A percentile compares a stretch with the other conserved stretches of the same genome.
phyloP scores from a whole-genome alignment of 2,113 vertebrate genomes.

The Leucopsar rothschildi region DNA sequence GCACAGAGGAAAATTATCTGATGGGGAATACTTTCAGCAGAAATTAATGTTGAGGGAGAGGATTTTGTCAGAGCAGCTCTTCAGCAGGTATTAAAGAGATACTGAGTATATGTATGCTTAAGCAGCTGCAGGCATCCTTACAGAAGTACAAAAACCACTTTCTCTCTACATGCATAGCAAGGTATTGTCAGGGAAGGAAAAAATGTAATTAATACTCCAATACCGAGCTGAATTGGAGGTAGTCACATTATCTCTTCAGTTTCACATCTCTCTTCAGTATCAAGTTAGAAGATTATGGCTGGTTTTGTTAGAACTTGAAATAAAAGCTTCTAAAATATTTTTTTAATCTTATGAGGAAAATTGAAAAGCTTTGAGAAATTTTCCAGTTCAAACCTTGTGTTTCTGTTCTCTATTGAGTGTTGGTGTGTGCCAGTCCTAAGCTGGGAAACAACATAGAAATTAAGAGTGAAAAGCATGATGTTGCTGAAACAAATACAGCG shows the following conservation, averaged over 20 bases:
- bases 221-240: neutral
- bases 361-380: neutral
- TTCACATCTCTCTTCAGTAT: neutral
- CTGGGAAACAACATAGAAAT: neutral
- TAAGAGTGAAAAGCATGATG: neutral
- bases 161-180: fast-evolving
- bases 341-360: neutral
- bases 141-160: neutral
- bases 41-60: neutral
- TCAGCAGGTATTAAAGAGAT: neutral
- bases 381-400: neutral
- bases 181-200: neutral
- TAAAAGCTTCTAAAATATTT: neutral
- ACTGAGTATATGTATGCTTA: neutral
- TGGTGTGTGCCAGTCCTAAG: neutral
- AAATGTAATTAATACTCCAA: neutral
- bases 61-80: neutral
- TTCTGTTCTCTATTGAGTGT: neutral
- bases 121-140: neutral
- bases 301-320: neutral
- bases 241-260: neutral
- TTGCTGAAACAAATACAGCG: neutral
- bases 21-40: neutral
- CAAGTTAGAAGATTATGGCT: neutral
- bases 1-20: neutral